A percentile compares a stretch with the other conserved stretches of the same genome.
Conservation (phyloP, 2,113 vertebrate genomes). For the Sceloporus tristichus region DNA sequence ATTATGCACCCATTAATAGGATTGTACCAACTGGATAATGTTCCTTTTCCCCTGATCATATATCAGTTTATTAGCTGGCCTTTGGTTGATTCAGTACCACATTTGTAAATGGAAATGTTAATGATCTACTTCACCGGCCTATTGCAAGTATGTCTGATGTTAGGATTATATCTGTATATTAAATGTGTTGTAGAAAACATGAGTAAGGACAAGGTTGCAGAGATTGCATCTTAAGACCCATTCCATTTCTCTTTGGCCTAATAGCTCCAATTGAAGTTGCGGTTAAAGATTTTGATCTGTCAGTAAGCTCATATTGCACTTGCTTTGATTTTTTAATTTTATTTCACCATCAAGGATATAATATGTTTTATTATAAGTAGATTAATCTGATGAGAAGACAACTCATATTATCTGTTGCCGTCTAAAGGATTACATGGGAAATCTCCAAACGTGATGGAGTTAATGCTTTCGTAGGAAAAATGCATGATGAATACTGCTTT, state of each 20-base stretch:
- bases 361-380: conserved; percentile 24
- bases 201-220: neutral
- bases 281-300: conserved; percentile 34
- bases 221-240: neutral
- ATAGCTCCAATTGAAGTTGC: conserved; percentile 18
- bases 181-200: neutral
- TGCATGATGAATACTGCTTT: conserved; percentile 3
- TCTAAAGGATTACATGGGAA: neutral
- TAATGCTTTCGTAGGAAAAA: neutral
- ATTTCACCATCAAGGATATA: conserved; percentile 18
- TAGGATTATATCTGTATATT: neutral
- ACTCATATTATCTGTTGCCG: neutral
- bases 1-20: neutral
- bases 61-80: neutral
- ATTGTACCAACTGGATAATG: neutral
- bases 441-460: neutral
- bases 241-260: neutral
- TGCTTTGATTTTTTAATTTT: conserved; percentile 31
- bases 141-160: conserved; percentile 2
- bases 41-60: neutral
- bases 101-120: conserved; percentile 3
- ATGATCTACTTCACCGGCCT: neutral
- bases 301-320: conserved; percentile 5
- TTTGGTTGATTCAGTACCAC: neutral
- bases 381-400: conserved; percentile 14